Percentiles rank a stretch among this genome's conserved stretches.
phyloP scores from a whole-genome alignment of 2,113 vertebrate species.

The Sialia sialis region DNA sequence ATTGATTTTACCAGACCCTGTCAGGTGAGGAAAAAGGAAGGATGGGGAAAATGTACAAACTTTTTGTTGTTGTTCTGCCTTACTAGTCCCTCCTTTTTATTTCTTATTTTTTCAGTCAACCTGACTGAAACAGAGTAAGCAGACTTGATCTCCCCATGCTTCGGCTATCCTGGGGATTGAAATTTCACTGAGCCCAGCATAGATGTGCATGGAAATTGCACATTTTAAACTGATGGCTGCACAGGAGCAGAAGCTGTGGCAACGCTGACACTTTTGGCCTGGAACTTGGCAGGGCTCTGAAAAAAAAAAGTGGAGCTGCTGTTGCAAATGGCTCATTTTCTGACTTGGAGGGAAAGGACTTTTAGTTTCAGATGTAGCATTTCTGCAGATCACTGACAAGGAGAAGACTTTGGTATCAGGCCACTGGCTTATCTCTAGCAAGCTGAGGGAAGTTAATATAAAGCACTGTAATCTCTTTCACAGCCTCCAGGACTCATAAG shows the following conservation, averaged over 20 bases:
- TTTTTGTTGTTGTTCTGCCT: neutral
- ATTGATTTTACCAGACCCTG: neutral
- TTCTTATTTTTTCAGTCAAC: slow-evolving; percentile 13
- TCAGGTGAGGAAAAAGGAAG: neutral
- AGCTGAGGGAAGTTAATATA: slow-evolving; percentile 50
- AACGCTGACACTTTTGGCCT: slow-evolving; percentile 51
- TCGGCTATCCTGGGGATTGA: slow-evolving; percentile 53
- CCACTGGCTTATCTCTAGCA: slow-evolving; percentile 18
- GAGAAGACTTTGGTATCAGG: slow-evolving; percentile 35
- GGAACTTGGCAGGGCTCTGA: slow-evolving; percentile 25
- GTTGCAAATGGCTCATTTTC: slow-evolving; percentile 43
- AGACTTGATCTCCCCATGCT: slow-evolving; percentile 62
- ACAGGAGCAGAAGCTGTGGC: slow-evolving; percentile 58
- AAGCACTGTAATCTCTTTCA: slow-evolving; percentile 57
- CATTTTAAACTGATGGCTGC: slow-evolving; percentile 66
- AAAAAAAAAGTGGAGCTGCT: neutral
- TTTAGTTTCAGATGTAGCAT: slow-evolving; percentile 8
- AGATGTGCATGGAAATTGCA: slow-evolving; percentile 68
- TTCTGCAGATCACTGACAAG: slow-evolving; percentile 38
- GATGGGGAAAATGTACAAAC: neutral
- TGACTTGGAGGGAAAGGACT: slow-evolving; percentile 11
- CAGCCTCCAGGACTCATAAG: slow-evolving; percentile 63
- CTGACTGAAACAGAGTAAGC: slow-evolving; percentile 46
- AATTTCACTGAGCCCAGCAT: slow-evolving; percentile 49
- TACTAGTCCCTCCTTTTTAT: neutral